These are phyloP conservation scores for Aurelia sp. DNA, from an alignment of 30 jellyfish, hydroid and myxozoan species.

Conservation along the genomic window DNA sequence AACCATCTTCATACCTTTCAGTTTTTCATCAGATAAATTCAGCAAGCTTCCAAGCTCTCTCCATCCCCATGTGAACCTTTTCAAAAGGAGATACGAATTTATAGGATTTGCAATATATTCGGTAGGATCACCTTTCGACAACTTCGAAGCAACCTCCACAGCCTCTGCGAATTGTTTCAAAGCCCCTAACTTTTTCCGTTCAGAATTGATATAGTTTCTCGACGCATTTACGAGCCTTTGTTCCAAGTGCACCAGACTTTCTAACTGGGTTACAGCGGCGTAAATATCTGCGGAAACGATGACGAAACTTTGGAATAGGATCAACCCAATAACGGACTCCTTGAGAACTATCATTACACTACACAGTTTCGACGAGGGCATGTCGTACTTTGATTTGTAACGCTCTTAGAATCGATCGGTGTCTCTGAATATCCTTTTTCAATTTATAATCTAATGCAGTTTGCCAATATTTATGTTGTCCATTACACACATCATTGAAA, in stretches of 20 bases:
- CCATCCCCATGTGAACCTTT: constrained; percentile 98
- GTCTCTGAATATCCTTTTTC: too few relatives aligned
- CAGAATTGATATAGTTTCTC: constrained; percentile 54
- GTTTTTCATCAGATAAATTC: constrained; percentile 69
- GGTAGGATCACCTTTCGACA: constrained; percentile 83
- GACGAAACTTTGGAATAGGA: not conserved
- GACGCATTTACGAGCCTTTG: constrained; percentile 79
- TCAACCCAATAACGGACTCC: not conserved
- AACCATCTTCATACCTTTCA: constrained; percentile 57
- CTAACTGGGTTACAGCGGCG: constrained; percentile 86
- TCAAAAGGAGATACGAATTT: constrained; percentile 85
- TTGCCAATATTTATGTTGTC: not conserved
- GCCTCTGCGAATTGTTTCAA: constrained; percentile 83
- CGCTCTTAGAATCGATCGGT: too few relatives aligned
- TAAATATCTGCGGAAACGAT: constrained; percentile 59
- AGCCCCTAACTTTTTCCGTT: constrained; percentile 72
- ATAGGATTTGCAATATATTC: constrained; percentile 91
- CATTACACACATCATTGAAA: constrained; percentile 4
- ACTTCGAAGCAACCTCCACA: constrained; percentile 75
- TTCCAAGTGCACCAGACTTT: constrained; percentile 74
- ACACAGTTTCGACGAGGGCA: too few relatives aligned
- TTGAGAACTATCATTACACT: too few relatives aligned
- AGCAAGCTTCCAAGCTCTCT: constrained; percentile 76
- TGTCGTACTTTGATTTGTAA: too few relatives aligned
- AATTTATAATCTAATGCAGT: too few relatives aligned